A percentile compares a stretch with the other conserved stretches of the same genome.
phyloP scores from a whole-genome alignment of 2,113 vertebrate species.

The Phalacrocorax aristotelis region DNA sequence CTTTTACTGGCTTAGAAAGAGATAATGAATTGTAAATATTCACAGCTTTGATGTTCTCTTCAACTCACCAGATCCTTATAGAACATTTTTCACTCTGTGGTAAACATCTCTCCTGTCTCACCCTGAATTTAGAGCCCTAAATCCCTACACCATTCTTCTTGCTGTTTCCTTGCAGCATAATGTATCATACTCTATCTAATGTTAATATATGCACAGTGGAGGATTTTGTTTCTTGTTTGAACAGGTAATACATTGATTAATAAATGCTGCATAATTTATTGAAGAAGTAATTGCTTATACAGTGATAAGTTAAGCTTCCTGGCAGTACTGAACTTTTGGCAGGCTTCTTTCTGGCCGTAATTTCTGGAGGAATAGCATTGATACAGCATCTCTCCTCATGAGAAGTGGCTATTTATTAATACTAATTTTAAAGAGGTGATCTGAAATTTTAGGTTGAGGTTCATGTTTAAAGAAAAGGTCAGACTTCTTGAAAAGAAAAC shows the following conservation, averaged over 20 bases:
- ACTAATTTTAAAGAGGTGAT: neutral
- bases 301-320: neutral
- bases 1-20: neutral
- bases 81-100: neutral
- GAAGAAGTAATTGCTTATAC: neutral
- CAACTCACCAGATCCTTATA: neutral
- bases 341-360: neutral
- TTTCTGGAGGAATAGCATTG: neutral
- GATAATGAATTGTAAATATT: conserved; percentile 31
- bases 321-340: neutral
- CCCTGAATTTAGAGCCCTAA: neutral
- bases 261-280: conserved; percentile 45
- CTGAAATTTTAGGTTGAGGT: neutral
- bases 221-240: conserved; percentile 38
- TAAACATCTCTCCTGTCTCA: conserved; percentile 3
- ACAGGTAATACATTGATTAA: conserved; percentile 30
- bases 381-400: neutral
- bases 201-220: conserved; percentile 7
- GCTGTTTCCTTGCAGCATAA: conserved; percentile 1
- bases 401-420: neutral
- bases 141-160: neutral
- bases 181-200: neutral
- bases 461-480: neutral
- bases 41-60: neutral
- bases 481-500: neutral